Evolutionary conservation across 2,888 invertebrate genomes (phyloP).

Genomic region (Plagodis pulveraria): DNA sequence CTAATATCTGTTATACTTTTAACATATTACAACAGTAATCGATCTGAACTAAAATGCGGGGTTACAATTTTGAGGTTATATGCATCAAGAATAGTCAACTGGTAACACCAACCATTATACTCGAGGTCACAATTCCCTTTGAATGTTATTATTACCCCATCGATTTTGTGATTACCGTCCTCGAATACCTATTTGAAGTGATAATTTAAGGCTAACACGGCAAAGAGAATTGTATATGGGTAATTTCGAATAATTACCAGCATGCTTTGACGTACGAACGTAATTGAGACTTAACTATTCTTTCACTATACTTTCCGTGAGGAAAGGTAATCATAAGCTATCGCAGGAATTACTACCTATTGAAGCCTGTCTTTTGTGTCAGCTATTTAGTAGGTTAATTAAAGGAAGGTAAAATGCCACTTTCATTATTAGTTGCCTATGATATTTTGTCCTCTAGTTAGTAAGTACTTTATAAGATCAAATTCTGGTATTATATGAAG

Average conservation of each 20-base stretch:
- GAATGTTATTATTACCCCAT: slow-evolving; percentile 26
- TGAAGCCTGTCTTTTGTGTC: background rate
- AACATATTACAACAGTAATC: too few relatives aligned
- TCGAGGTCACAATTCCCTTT: slow-evolving; percentile 11
- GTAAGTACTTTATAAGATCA: too few relatives aligned
- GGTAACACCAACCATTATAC: slow-evolving; percentile 3
- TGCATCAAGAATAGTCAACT: background rate
- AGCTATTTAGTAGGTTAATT: background rate
- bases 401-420: background rate
- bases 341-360: background rate
- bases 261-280: slow-evolving; percentile 11
- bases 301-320: slow-evolving; percentile 7
- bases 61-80: too few relatives aligned
- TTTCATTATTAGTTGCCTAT: too few relatives aligned
- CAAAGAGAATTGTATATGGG: slow-evolving; percentile 24
- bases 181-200: slow-evolving; percentile 34
- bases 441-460: too few relatives aligned
- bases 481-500: too few relatives aligned
- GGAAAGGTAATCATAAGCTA: slow-evolving; percentile 6
- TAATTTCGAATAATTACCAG: slow-evolving; percentile 7
- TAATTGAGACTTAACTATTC: slow-evolving; percentile 16
- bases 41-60: too few relatives aligned
- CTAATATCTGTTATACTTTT: too few relatives aligned
- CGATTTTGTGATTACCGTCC: slow-evolving; percentile 38
- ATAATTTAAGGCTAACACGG: slow-evolving; percentile 40